A percentile compares a stretch with the other conserved stretches of the same genome.
Conservation (phyloP, 1,140 invertebrate genomes). For the Homarus americanus region DNA sequence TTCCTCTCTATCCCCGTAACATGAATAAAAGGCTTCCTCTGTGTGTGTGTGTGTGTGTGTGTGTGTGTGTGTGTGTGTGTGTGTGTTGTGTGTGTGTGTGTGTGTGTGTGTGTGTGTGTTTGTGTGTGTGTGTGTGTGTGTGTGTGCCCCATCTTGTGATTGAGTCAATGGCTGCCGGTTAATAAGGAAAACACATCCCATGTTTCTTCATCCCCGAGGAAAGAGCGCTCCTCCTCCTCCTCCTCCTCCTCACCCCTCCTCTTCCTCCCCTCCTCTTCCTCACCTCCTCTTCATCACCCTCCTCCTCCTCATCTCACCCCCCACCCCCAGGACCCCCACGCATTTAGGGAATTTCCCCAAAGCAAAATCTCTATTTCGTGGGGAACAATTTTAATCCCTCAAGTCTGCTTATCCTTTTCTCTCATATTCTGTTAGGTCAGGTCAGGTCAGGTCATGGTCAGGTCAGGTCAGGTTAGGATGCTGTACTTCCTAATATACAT, state of each 20-base stretch:
- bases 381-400: background rate
- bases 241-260: too few species aligned
- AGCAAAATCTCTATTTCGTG: slow-evolving; percentile 17
- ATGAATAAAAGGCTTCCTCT: too few species aligned
- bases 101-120: background rate
- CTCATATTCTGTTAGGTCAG: background rate
- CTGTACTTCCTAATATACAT: too few species aligned
- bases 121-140: background rate
- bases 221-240: too few species aligned
- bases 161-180: slow-evolving; percentile 50
- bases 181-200: slow-evolving; percentile 61
- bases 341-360: slow-evolving; percentile 29
- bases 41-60: background rate
- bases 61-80: background rate
- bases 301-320: too few species aligned
- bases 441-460: too few species aligned
- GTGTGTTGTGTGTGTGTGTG: background rate
- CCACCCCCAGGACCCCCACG: too few species aligned
- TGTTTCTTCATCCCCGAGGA: slow-evolving; percentile 31
- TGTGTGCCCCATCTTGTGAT: slow-evolving; percentile 27
- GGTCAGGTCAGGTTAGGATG: too few species aligned
- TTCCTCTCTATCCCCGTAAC: too few species aligned
- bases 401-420: background rate
- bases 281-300: too few species aligned
- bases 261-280: too few species aligned